phyloP scores from a whole-genome alignment of 2,113 vertebrate genomes.

The Tragelaphus buxtoni region DNA sequence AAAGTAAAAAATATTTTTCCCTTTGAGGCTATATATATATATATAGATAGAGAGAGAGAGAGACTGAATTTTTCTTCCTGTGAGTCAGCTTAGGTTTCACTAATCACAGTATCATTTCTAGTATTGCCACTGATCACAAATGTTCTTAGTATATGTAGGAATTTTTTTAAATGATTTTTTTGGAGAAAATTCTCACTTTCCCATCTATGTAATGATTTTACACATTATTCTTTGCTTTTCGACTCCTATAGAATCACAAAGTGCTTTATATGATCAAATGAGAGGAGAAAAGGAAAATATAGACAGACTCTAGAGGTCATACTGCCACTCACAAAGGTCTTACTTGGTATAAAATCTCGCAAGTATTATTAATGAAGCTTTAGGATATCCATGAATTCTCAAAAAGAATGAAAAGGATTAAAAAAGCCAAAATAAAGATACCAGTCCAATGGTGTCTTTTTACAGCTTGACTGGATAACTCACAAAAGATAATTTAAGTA shows the following conservation, averaged over 20 bases:
- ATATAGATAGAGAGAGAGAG: neutral
- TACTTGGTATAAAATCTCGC: neutral
- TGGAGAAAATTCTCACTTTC: conserved; percentile 40
- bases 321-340: conserved; percentile 31
- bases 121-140: conserved; percentile 43
- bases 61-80: conserved; percentile 11
- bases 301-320: conserved; percentile 34
- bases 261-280: conserved; percentile 56
- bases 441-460: conserved; percentile 60
- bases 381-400: conserved; percentile 19
- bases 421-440: conserved; percentile 51
- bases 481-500: conserved; percentile 64
- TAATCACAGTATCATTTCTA: conserved; percentile 47
- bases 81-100: conserved; percentile 9
- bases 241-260: conserved; percentile 44
- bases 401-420: conserved; percentile 20
- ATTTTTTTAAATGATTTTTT: neutral
- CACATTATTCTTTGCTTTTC: conserved; percentile 18
- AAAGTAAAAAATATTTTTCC: conserved; percentile 25
- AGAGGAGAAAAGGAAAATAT: conserved; percentile 46
- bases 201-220: conserved; percentile 31
- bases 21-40: neutral
- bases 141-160: neutral
- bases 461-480: conserved; percentile 57
- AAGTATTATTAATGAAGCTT: conserved; percentile 30